Conservation (phyloP, 2,113 vertebrate species). For the Ammodytes dubius region DNA sequence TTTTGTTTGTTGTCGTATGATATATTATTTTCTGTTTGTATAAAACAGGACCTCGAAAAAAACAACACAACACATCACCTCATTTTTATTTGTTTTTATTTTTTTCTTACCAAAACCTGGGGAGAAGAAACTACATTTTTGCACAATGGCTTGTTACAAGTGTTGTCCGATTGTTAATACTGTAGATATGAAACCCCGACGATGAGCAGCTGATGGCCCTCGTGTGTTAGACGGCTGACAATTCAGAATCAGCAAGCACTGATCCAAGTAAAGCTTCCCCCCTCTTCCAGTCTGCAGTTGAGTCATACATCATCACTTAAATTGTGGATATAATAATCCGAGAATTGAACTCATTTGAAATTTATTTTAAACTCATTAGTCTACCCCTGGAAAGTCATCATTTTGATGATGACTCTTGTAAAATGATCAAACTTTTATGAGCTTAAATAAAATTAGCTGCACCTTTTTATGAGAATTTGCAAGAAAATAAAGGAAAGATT, state of each 20-base stretch:
- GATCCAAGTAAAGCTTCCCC: conserved; percentile 11
- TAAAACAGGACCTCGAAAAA: conserved; percentile 89
- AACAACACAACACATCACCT: conserved; percentile 91
- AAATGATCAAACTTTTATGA: conserved; percentile 58
- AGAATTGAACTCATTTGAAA: conserved; percentile 37
- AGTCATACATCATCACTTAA: conserved; percentile 5
- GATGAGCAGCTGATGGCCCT: conserved; percentile 33
- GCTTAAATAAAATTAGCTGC: conserved; percentile 59
- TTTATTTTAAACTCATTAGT: conserved; percentile 26
- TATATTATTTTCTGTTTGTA: conserved; percentile 89
- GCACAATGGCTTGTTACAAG: conserved; percentile 76
- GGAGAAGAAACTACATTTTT: conserved; percentile 87
- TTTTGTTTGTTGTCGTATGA: conserved; percentile 82
- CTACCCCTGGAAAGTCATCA: conserved; percentile 31
- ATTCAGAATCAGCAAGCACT: conserved; percentile 28
- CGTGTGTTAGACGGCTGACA: conserved; percentile 19
- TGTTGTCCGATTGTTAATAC: conserved; percentile 19
- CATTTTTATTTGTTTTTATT: conserved; percentile 82
- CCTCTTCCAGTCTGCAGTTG: conserved; percentile 39
- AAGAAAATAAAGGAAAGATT: conserved; percentile 33
- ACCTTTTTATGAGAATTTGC: conserved; percentile 69
- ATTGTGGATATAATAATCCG: conserved; percentile 8
- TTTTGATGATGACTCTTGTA: conserved; percentile 21
- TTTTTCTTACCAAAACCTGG: conserved; percentile 87
- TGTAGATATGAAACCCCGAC: conserved; percentile 21